A percentile compares a stretch with the other conserved stretches of the same genome.
Evolutionary conservation across 2,113 vertebrate species (phyloP).

Genomic region (Lophura nycthemera): DNA sequence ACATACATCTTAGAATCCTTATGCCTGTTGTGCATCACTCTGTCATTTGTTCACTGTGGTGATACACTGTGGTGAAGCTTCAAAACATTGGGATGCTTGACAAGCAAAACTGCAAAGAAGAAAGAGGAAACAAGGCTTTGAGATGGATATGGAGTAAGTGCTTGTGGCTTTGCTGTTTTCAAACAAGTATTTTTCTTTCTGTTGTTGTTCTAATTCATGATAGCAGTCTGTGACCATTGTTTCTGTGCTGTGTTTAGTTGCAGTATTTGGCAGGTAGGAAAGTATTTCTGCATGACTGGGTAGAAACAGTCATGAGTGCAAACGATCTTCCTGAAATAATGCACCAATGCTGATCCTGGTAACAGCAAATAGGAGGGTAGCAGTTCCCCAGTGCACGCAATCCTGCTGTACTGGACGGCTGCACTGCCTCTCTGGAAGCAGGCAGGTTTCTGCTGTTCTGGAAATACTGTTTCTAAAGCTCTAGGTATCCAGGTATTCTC

Average conservation of each 20-base stretch:
- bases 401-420: neutral
- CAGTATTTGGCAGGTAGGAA: neutral
- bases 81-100: neutral
- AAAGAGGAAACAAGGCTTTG: neutral
- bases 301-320: neutral
- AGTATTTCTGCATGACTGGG: neutral
- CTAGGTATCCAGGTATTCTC: neutral
- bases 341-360: neutral
- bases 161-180: neutral
- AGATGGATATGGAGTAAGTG: neutral
- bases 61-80: neutral
- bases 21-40: too few relatives aligned
- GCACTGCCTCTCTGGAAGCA: neutral
- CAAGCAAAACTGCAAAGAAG: neutral
- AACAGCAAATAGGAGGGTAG: neutral
- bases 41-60: neutral
- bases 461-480: neutral
- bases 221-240: accelerated
- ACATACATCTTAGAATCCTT: accelerated
- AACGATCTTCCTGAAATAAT: neutral
- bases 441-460: neutral
- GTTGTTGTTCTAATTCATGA: accelerated
- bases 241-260: neutral
- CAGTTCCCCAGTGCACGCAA: accelerated
- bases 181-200: neutral